A percentile compares a stretch with the other conserved stretches of the same genome.
These are phyloP conservation scores for Catharus ustulatus DNA, from an alignment of 2,797 vertebrate species.

Conservation along the genomic window DNA sequence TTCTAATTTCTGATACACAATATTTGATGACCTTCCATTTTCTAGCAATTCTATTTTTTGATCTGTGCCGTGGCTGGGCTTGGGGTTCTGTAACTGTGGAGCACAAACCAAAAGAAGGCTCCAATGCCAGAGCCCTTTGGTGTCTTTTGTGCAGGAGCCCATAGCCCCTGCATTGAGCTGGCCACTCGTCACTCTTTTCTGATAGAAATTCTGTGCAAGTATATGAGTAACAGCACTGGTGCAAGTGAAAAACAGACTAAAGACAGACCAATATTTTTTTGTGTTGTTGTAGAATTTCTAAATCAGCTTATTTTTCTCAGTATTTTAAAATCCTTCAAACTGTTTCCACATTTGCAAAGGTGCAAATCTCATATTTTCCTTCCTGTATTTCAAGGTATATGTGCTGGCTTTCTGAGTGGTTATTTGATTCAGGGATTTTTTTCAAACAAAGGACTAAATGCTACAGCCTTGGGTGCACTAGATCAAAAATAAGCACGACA, in stretches of 20 bases:
- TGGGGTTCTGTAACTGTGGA: background rate
- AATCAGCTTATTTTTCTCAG: background rate
- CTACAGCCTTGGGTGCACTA: background rate
- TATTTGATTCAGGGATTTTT: fast-evolving
- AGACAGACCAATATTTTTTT: background rate
- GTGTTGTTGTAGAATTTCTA: background rate
- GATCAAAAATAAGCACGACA: background rate
- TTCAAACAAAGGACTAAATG: background rate
- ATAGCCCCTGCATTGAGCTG: background rate
- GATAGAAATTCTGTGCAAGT: background rate
- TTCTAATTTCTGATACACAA: background rate
- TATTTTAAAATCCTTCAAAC: background rate
- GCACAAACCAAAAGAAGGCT: background rate
- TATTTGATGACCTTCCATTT: background rate
- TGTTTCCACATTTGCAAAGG: background rate
- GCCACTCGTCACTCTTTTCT: background rate
- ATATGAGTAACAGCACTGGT: background rate
- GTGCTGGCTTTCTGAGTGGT: background rate
- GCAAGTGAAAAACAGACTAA: background rate
- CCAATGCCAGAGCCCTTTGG: too few relatives aligned
- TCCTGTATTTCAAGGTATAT: background rate
- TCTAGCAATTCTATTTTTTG: background rate
- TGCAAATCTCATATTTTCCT: background rate
- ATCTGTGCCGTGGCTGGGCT: background rate
- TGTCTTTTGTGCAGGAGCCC: background rate